phyloP scores from a whole-genome alignment of 2,113 vertebrate genomes.

The Thalassoma bifasciatum region DNA sequence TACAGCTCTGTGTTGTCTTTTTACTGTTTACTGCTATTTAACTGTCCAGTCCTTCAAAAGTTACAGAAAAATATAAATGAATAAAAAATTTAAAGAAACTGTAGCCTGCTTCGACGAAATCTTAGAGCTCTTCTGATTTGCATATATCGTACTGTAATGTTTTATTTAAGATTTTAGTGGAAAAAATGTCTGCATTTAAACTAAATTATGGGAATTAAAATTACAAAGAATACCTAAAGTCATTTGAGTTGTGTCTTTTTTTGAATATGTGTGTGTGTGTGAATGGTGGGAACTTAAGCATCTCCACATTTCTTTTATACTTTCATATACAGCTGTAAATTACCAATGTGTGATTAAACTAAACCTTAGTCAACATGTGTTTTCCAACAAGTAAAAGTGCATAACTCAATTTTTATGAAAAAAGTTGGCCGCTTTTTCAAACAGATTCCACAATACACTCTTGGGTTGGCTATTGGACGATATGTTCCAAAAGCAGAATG shows the following conservation, averaged over 20 bases:
- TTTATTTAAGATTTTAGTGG: conserved; percentile 83
- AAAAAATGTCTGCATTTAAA: conserved; percentile 85
- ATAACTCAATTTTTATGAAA: no score
- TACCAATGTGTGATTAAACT: no score
- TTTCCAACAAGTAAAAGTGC: no score
- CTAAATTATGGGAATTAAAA: conserved; percentile 89
- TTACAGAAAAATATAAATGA: conserved; percentile 29
- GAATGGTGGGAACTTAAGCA: not conserved
- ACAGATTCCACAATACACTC: no score
- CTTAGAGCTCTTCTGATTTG: conserved; percentile 83
- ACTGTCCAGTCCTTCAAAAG: conserved; percentile 65
- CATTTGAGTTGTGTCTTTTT: conserved; percentile 47
- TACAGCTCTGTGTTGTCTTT: conserved; percentile 77
- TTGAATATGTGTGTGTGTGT: not conserved
- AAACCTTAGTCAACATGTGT: no score
- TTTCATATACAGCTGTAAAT: no score
- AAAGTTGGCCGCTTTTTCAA: no score
- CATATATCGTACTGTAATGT: conserved; percentile 86
- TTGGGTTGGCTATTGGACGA: no score
- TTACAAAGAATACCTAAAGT: conserved; percentile 82
- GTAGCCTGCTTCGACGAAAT: conserved; percentile 78
- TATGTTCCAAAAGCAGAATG: no score
- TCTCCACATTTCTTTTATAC: no score
- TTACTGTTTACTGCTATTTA: conserved; percentile 77
- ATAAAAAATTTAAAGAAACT: conserved; percentile 57